Evolutionary conservation across 2,797 vertebrate species (phyloP).

Genomic region (Clarias fuscus): DNA sequence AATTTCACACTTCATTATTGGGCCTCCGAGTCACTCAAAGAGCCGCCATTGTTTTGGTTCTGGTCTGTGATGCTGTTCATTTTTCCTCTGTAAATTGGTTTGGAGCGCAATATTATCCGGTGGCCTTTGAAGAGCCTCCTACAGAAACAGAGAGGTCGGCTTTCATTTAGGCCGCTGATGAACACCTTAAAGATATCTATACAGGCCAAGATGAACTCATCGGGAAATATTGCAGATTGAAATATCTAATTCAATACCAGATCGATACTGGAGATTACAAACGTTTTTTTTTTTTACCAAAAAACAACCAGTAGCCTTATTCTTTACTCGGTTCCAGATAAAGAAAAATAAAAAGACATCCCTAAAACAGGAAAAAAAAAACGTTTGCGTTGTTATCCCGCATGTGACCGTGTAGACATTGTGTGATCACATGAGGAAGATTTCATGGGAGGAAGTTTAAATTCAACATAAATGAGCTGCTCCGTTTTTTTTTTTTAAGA

Average conservation of each 20-base stretch:
- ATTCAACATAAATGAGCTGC: too few relatives aligned
- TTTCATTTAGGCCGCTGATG: slow-evolving; percentile 45
- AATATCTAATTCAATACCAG: slow-evolving; percentile 19
- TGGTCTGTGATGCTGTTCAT: slow-evolving; percentile 58
- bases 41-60: slow-evolving; percentile 59
- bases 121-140: slow-evolving; percentile 50
- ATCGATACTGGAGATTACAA: background rate
- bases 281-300: background rate
- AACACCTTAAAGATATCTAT: slow-evolving; percentile 13
- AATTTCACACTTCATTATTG: slow-evolving; percentile 65
- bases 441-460: too few relatives aligned
- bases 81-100: slow-evolving; percentile 58
- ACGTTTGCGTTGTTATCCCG: too few relatives aligned
- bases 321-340: background rate
- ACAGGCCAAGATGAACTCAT: background rate
- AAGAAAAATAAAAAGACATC: background rate
- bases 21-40: slow-evolving; percentile 55
- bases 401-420: too few relatives aligned
- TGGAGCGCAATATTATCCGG: slow-evolving; percentile 56
- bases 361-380: background rate
- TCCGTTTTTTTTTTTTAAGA: too few relatives aligned
- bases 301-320: background rate
- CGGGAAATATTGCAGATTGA: slow-evolving; percentile 4
- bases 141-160: slow-evolving; percentile 43
- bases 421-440: too few relatives aligned